These are phyloP conservation scores for Isurus oxyrinchus DNA, from an alignment of 2,113 vertebrate genomes.

Conservation along the genomic window DNA sequence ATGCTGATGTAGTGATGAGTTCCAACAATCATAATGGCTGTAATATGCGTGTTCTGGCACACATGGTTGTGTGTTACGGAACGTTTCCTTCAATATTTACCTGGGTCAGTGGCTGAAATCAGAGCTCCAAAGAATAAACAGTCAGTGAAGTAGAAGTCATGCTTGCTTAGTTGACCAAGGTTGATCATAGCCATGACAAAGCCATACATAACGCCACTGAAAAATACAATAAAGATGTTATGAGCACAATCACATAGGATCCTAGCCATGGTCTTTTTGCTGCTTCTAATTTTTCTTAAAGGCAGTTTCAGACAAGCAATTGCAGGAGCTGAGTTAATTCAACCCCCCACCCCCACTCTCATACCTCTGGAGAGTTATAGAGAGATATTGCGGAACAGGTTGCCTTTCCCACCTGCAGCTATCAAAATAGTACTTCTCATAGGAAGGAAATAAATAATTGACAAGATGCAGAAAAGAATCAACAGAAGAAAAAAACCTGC, in stretches of 20 bases:
- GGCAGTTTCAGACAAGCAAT: not conserved
- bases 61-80: slow-evolving; percentile 87
- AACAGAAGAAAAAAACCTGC: no score
- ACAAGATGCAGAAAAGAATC: not conserved
- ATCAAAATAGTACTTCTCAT: not conserved
- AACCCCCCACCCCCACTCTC: not conserved
- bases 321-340: not conserved
- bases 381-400: not conserved
- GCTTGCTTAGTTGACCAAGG: slow-evolving; percentile 53
- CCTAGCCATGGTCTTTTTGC: not conserved
- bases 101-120: slow-evolving; percentile 80
- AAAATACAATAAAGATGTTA: slow-evolving; percentile 47
- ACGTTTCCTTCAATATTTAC: slow-evolving; percentile 54
- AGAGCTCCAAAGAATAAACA: slow-evolving; percentile 76
- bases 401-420: not conserved
- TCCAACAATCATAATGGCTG: not conserved
- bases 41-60: slow-evolving; percentile 17
- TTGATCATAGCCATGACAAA: slow-evolving; percentile 69
- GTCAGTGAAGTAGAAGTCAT: slow-evolving; percentile 73
- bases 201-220: slow-evolving; percentile 70
- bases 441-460: not conserved
- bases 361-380: not conserved
- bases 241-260: not conserved
- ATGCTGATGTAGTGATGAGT: not conserved
- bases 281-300: not conserved